A percentile compares a stretch with the other conserved stretches of the same genome.
phyloP scores from a whole-genome alignment of 2,797 vertebrate genomes.

The Psittacula derbiana region DNA sequence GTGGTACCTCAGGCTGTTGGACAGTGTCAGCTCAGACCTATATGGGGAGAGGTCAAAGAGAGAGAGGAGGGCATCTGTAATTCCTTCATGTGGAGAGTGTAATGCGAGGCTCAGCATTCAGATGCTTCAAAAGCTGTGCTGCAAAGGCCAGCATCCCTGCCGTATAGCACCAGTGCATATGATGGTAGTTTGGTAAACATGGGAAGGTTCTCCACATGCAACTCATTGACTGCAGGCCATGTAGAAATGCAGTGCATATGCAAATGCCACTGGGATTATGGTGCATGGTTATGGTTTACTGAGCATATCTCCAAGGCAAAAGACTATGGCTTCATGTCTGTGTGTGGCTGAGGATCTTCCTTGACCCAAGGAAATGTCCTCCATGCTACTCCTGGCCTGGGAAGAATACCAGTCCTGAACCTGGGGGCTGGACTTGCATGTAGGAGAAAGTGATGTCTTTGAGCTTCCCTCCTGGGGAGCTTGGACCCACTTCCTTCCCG shows the following conservation, averaged over 20 bases:
- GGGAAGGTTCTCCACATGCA: not conserved
- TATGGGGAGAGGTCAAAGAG: not conserved
- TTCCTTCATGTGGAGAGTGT: not conserved
- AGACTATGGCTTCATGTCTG: not conserved
- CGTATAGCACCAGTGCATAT: not conserved
- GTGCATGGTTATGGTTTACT: fast-evolving
- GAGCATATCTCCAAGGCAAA: fast-evolving
- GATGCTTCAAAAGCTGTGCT: not conserved
- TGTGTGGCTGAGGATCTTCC: not conserved
- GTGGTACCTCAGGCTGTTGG: not conserved
- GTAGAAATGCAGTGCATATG: fast-evolving
- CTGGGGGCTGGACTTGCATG: no score
- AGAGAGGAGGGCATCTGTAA: not conserved
- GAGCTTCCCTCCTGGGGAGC: not conserved
- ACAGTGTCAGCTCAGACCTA: not conserved
- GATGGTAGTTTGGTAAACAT: fast-evolving
- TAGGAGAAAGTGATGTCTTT: not conserved
- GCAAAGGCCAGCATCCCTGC: not conserved
- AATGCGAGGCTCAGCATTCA: not conserved
- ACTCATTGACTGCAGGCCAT: fast-evolving
- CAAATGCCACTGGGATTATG: not conserved
- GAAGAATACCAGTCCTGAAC: not conserved
- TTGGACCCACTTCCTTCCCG: not conserved
- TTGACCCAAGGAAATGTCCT: not conserved
- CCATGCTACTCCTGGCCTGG: not conserved